Evolutionary conservation across 2,113 vertebrate genomes (phyloP), one percentile per base, ranked within the genome.

Genomic region (Actenoides lindsayi): DNA sequence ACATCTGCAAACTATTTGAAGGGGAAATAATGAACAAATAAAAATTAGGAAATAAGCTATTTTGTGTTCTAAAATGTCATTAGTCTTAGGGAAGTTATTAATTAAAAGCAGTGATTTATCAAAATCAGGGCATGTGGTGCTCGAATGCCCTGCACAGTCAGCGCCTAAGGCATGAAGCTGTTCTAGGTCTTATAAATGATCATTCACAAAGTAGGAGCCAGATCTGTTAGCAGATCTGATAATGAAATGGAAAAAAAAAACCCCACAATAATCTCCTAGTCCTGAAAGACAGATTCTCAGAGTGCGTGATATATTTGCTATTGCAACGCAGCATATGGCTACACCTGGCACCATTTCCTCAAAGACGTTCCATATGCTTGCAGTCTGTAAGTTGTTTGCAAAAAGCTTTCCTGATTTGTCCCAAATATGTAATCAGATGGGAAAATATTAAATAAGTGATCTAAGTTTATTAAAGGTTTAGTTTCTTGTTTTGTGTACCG

Each of bases 351-450:
- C 71, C 46, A 18, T 63, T 86, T 94, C 71, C 63, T 92, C 85
- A 69, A 90, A 95, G 90, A 63, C 83, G 35, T 54, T 76, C 90
- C 90, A 88, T 95, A 80, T 95, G 90, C 41, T 88, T 85, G 35
- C 64, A 83, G 56, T 93, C 78, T 94, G 79, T 25, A 73, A 87
- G 35, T 56, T 92, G 86, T 83, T 96, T 91, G 69, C 60, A 50
- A 20, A 95, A 84, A 86, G 37, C 78, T 67, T 63, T 42, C 67
- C 68, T 88, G 63, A 77, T 88, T 92, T 59, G 67, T 87, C 75
- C 42, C 56, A 88, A 93, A 74, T 83, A 86, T 78, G 73, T 64
- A 87, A 89, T 88, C 82, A 92, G 54, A 46, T 76, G 35, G 51
- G 81, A 75, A 69, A 93, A 82, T 81, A 91, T 77, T 77, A 46